Base-by-base conservation (phyloP, 1,140 invertebrate species). In the Ruditapes philippinarum region DNA sequence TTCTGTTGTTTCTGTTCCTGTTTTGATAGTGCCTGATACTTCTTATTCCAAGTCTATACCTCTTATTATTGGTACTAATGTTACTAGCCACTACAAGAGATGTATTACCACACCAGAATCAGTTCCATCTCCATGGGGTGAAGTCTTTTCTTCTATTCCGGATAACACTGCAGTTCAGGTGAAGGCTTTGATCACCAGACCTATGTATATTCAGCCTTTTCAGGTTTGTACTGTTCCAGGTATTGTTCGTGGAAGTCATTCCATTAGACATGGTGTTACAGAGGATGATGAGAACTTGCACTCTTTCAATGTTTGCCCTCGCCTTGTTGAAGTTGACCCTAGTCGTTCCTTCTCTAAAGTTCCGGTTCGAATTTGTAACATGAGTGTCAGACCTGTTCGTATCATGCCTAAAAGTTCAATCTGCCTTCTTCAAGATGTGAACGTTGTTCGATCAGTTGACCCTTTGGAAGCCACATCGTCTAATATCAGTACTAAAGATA, bases 11-110 rank as follows among this genome's bases (percentile, higher is more conserved):
- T 60, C 54, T 19, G 80, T 42, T n/a, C 51, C 36, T 11, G 40
- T 82, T 17, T 38, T 82, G 31, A 42, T 84, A 17, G 65, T 84
- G 36, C 81, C 81, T 17, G 60, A 68, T 38, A 84, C 81, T 17
- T 2, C 1, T 12, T 73, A 73, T 42, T n/a, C 60, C 28, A n/a
- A 0, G 9, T 17, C 9, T 9, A 31, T 68, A 19, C 81, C 65
- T 12, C n/a, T 70, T 0, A 70, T 84, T 22, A 31, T 84, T 7
- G 60, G 40, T 22, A 84, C 65, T 14, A 70, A 84, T 12, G 36
- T 84, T 0, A 22, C 1, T 12, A n/a, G 40, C 28, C 25, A 0
- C 42, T 25, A 40, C 28, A 14, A 54, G n/a, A 25, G 11, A 31
- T 14, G 12, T 31, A 51, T 31, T 7, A 28, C 5, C 4, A 7